Conservation (phyloP, 1,140 invertebrate genomes). For the Pygmarrhopalites habei region DNA sequence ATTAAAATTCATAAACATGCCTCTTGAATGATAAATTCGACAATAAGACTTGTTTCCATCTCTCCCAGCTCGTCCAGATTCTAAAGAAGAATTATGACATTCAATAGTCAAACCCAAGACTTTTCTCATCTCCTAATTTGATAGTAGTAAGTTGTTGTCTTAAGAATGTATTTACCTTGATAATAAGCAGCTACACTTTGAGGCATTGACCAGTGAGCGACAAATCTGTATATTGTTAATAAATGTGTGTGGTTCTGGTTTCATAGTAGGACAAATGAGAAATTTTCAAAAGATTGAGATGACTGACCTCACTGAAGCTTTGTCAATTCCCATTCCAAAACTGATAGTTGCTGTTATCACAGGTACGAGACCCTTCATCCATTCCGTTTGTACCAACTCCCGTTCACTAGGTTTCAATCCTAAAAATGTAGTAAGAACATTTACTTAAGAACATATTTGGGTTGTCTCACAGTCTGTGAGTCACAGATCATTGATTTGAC, state of each 20-base stretch:
- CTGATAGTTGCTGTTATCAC: constrained; percentile 59
- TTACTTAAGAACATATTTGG: too few species aligned
- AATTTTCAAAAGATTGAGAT: background rate
- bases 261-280: background rate
- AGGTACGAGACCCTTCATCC: constrained; percentile 57
- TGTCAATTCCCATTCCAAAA: constrained; percentile 71
- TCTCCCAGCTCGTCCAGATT: constrained; percentile 58
- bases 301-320: constrained; percentile 55
- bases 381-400: constrained; percentile 53
- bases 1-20: too few species aligned
- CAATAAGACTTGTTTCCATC: constrained; percentile 55
- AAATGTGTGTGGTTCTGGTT: constrained; percentile 25
- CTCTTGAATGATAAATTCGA: constrained; percentile 66
- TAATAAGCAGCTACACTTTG: constrained; percentile 62
- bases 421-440: constrained; percentile 29
- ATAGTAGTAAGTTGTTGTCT: too few species aligned
- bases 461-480: too few species aligned
- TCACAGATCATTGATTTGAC: too few species aligned
- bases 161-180: too few species aligned
- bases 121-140: too few species aligned
- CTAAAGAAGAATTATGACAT: too few species aligned
- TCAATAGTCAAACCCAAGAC: too few species aligned
- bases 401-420: constrained; percentile 51
- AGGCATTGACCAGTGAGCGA: constrained; percentile 87
- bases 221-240: constrained; percentile 55